A percentile compares a stretch with the other conserved stretches of the same genome.
phyloP scores from a whole-genome alignment of 2,888 invertebrate genomes.

The Sinotaia quadrata region DNA sequence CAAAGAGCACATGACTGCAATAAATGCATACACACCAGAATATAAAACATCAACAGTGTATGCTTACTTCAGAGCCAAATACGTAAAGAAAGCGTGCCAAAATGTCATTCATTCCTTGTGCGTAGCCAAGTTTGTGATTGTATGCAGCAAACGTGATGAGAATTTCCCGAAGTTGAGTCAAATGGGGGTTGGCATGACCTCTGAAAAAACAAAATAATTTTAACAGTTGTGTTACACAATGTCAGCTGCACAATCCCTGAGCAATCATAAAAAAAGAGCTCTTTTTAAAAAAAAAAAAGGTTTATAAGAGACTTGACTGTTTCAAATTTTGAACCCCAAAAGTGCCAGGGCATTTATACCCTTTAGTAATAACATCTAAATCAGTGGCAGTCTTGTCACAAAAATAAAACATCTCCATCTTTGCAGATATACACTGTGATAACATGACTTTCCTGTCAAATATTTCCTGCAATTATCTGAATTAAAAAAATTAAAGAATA shows the following conservation, averaged over 20 bases:
- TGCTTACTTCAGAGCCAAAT: conserved; percentile 69
- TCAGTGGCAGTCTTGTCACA: no score
- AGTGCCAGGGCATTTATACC: no score
- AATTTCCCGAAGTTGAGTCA: conserved; percentile 64
- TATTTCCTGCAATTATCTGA: no score
- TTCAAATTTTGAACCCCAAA: no score
- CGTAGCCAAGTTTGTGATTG: conserved; percentile 67
- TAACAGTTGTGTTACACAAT: neutral
- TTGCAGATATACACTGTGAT: no score
- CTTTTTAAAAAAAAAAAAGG: neutral
- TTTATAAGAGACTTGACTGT: neutral
- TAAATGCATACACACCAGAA: no score
- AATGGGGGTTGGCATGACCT: conserved; percentile 55
- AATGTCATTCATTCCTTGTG: conserved; percentile 73
- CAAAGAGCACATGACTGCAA: no score
- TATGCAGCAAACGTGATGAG: conserved; percentile 67
- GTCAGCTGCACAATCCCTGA: neutral
- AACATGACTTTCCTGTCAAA: no score
- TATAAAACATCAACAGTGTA: no score
- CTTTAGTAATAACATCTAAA: no score
- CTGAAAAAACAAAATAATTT: conserved; percentile 33
- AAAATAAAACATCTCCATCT: no score
- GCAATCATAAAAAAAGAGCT: neutral
- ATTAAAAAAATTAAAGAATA: no score
- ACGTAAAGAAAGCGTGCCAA: conserved; percentile 67